A percentile compares a stretch with the other conserved stretches of the same genome.
Evolutionary conservation across 2,888 invertebrate species (phyloP).

Genomic region (Agonopterix alstromeriana): DNA sequence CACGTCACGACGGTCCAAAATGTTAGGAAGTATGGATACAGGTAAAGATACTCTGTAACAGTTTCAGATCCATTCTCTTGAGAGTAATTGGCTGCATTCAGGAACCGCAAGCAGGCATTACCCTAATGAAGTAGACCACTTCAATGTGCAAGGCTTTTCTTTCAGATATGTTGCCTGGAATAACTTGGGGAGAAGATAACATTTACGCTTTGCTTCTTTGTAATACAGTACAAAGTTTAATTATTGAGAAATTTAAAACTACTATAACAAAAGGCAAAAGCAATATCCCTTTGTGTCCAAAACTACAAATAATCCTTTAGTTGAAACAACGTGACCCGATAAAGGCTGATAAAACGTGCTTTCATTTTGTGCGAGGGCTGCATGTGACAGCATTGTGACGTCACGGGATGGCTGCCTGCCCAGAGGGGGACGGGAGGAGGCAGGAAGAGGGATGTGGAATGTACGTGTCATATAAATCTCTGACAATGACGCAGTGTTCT

Average conservation of each 20-base stretch:
- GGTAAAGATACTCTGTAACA: background rate
- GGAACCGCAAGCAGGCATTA: conserved; percentile 27
- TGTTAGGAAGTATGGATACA: background rate
- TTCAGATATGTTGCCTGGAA: conserved; percentile 2
- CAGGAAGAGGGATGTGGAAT: conserved; percentile 12
- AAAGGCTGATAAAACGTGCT: conserved; percentile 49
- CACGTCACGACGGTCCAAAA: too few relatives aligned
- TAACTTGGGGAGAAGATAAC: too few relatives aligned
- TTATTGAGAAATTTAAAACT: too few relatives aligned
- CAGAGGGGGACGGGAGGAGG: conserved; percentile 8
- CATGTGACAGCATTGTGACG: conserved; percentile 45
- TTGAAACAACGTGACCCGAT: conserved; percentile 42
- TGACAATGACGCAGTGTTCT: conserved; percentile 22
- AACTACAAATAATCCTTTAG: conserved; percentile 26
- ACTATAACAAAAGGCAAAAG: too few relatives aligned
- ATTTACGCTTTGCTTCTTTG: too few relatives aligned
- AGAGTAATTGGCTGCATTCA: conserved; percentile 29
- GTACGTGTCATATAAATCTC: conserved; percentile 35
- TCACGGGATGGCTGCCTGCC: conserved; percentile 22
- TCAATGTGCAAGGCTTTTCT: conserved; percentile 5
- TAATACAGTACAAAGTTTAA: too few relatives aligned
- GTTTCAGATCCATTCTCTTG: conserved; percentile 10
- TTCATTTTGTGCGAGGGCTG: conserved; percentile 43
- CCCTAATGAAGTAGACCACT: conserved; percentile 29
- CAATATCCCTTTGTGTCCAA: too few relatives aligned